Conservation (phyloP, 2,797 vertebrate species). For the Taenioides sp. region DNA sequence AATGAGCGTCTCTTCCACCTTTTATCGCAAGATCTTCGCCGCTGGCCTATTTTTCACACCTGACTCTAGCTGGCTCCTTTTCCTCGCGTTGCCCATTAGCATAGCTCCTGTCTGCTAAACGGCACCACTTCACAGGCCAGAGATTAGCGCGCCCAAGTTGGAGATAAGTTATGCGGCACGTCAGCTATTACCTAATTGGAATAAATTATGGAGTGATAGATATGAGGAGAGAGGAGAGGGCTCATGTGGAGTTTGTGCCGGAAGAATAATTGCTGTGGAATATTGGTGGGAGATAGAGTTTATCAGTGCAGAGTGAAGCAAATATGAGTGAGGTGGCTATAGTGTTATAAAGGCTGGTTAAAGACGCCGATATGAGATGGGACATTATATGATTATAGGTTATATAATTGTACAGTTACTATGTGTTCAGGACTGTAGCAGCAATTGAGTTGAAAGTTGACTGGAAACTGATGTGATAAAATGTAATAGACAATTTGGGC, state of each 20-base stretch:
- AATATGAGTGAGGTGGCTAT: slow-evolving; percentile 15
- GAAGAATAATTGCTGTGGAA: not conserved
- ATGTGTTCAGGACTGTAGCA: not conserved
- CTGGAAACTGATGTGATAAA: too few relatives aligned
- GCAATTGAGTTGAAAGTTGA: too few relatives aligned
- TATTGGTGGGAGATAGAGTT: not conserved
- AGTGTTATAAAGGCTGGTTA: slow-evolving; percentile 43
- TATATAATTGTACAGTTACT: not conserved
- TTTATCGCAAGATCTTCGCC: slow-evolving; percentile 19
- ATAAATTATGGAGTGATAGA: slow-evolving; percentile 7
- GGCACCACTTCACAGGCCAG: slow-evolving; percentile 16
- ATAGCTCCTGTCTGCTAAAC: slow-evolving; percentile 15
- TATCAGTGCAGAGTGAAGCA: slow-evolving; percentile 17
- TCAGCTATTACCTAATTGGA: slow-evolving; percentile 13
- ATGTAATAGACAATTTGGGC: too few relatives aligned
- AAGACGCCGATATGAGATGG: slow-evolving; percentile 38
- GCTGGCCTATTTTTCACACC: slow-evolving; percentile 26
- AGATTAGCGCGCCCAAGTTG: slow-evolving; percentile 1
- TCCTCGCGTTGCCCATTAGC: slow-evolving; percentile 10
- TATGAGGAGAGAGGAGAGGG: not conserved
- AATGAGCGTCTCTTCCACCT: slow-evolving; percentile 33
- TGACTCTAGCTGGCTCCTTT: slow-evolving; percentile 9
- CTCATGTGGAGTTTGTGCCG: not conserved
- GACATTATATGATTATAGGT: not conserved
- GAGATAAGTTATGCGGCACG: not conserved